Conservation (phyloP, 2,888 invertebrate genomes). For the Plagodis pulveraria region DNA sequence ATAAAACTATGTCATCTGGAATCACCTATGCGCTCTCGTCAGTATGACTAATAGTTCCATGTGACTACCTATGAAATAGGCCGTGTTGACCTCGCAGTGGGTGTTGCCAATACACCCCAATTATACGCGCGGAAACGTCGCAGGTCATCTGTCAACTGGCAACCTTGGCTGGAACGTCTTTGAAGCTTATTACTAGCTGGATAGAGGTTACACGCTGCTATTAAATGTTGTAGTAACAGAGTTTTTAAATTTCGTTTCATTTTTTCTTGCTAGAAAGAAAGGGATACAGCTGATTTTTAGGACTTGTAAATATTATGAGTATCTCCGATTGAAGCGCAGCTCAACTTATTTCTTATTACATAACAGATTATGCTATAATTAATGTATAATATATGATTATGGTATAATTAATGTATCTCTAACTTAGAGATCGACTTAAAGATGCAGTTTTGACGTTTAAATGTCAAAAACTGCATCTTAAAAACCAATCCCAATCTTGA, state of each 20-base stretch:
- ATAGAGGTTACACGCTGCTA: slow-evolving; percentile 12
- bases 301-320: too few relatives aligned
- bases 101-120: slow-evolving; percentile 25
- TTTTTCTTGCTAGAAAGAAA: background rate
- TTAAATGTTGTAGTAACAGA: too few relatives aligned
- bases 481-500: too few relatives aligned
- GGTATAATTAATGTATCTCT: too few relatives aligned
- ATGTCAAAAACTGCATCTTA: too few relatives aligned
- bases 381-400: too few relatives aligned
- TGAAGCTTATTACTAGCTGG: slow-evolving; percentile 16
- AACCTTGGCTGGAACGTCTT: slow-evolving; percentile 25
- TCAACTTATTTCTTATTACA: too few relatives aligned
- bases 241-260: background rate
- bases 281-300: too few relatives aligned
- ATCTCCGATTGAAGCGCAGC: too few relatives aligned
- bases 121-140: slow-evolving; percentile 25
- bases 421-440: too few relatives aligned
- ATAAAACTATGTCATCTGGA: background rate
- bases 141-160: slow-evolving; percentile 19
- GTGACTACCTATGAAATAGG: slow-evolving; percentile 9
- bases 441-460: too few relatives aligned
- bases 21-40: background rate
- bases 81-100: slow-evolving; percentile 12
- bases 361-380: too few relatives aligned
- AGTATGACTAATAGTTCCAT: slow-evolving; percentile 9